Conservation (phyloP, 2,797 vertebrate genomes). For the Falco naumanni region DNA sequence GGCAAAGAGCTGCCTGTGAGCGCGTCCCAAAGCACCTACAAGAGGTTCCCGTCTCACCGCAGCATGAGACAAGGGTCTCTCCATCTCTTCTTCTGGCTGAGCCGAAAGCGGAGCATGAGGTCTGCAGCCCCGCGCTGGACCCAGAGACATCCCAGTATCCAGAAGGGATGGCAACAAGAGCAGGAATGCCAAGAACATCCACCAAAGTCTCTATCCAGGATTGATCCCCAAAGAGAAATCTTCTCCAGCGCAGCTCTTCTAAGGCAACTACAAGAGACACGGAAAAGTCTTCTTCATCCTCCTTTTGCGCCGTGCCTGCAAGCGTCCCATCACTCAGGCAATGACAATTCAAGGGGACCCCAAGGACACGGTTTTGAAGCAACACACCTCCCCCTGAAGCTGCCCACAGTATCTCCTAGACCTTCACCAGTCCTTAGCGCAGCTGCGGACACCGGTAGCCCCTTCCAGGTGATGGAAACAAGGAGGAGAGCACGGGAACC, state of each 20-base stretch:
- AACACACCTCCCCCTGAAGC: neutral
- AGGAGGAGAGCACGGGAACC: neutral
- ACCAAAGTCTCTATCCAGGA: neutral
- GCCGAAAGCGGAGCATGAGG: neutral
- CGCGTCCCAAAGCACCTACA: neutral
- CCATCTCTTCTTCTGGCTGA: neutral
- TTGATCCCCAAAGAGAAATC: neutral
- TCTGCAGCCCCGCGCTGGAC: neutral
- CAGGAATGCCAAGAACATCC: neutral
- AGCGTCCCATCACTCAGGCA: too few species aligned
- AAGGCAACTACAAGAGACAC: too few species aligned
- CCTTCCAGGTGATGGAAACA: neutral
- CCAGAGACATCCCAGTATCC: neutral
- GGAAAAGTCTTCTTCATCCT: neutral
- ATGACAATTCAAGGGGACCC: neutral
- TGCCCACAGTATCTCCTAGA: neutral
- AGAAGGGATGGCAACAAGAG: neutral
- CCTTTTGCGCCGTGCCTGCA: neutral
- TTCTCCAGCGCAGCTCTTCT: neutral
- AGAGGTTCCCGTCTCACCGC: neutral
- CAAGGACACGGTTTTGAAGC: neutral
- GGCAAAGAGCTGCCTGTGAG: neutral
- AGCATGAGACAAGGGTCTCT: neutral
- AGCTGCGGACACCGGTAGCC: accelerated
- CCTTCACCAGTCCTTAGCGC: neutral